Base-by-base conservation (phyloP, 2,797 vertebrate species). In the Cuculus canorus region DNA sequence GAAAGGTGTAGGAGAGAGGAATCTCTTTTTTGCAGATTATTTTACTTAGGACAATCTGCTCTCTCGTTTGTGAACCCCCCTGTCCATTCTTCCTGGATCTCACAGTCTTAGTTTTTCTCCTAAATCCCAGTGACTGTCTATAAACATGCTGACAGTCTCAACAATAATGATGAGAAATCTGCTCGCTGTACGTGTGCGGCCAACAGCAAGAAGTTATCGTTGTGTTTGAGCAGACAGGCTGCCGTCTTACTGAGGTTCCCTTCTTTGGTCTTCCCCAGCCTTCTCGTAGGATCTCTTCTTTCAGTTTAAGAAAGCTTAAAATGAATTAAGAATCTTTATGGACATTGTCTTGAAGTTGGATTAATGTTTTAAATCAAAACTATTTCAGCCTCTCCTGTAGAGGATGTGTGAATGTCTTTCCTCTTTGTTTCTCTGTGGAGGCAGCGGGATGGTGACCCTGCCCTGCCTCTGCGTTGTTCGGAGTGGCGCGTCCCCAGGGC, bases 401-500 rank as follows among this genome's bases (percentile, higher is more conserved):
- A 65, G 18, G 28, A 48, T 7, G 39, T 1, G 45, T 28, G 66
- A 21, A 17, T 39, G 28, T 50, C 21, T n/a, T 43, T 35, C 21
- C 33, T 28, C 25, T 43, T 30, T 16, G 19, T 37, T 70, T 48
- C 61, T 18, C 33, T 19, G 14, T 8, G 80, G 47, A 1, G 61
- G 60, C 39, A 11, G 3, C 12, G 11, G 32, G 80, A 1, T 8
- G 48, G 47, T 16, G 7, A 32, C 65, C 21, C 43, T n/a, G 23
- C 37, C 7, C 23, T 50, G 48, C 17, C 43, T 28, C 52, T n/a
- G 27, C 24, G 0, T 5, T 35, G 1, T 43, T 17, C 64, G 2
- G 33, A 30, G 54, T 86, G 37, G 35, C 30, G 1, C 17, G 0
- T 43, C 63, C 78, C 27, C 0, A 0, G 37, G 53, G 65, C 65